Conservation (phyloP, 2,888 invertebrate species). For the Sipha maydis region DNA sequence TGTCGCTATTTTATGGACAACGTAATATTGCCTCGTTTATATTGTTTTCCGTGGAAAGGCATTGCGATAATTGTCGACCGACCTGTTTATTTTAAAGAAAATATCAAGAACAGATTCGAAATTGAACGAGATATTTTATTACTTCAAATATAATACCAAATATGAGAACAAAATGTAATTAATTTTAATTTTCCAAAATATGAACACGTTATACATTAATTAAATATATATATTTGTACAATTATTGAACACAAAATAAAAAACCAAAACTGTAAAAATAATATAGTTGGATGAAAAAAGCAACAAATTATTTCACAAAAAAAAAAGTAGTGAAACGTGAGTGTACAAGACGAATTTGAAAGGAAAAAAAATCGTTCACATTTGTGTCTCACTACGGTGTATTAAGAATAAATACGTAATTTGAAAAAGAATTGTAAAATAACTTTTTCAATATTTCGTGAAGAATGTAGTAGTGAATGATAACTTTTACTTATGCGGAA, state of each 20-base stretch:
- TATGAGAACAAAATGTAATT: not conserved
- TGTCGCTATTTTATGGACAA: conserved; percentile 3
- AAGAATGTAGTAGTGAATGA: not conserved
- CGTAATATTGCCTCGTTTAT: not conserved
- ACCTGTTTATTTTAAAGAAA: not conserved
- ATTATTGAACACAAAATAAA: no score
- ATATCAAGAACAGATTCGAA: not conserved
- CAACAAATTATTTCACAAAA: no score
- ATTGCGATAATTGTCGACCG: not conserved
- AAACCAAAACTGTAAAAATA: no score
- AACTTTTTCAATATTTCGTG: not conserved
- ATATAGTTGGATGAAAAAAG: no score
- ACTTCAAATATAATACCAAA: not conserved
- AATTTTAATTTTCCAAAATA: not conserved
- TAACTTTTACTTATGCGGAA: not conserved
- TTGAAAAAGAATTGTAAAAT: not conserved
- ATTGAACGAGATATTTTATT: not conserved
- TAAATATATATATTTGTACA: no score
- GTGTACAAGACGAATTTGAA: not conserved
- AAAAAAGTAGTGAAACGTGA: no score
- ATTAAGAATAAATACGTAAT: not conserved
- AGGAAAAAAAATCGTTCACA: not conserved
- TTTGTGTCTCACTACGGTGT: not conserved
- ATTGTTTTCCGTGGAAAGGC: not conserved
- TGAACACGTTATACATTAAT: not conserved